Percentiles rank a stretch among this genome's conserved stretches.
These are phyloP conservation scores for Ceriagrion tenellum DNA, from an alignment of 2,888 invertebrate species.

Conservation along the genomic window DNA sequence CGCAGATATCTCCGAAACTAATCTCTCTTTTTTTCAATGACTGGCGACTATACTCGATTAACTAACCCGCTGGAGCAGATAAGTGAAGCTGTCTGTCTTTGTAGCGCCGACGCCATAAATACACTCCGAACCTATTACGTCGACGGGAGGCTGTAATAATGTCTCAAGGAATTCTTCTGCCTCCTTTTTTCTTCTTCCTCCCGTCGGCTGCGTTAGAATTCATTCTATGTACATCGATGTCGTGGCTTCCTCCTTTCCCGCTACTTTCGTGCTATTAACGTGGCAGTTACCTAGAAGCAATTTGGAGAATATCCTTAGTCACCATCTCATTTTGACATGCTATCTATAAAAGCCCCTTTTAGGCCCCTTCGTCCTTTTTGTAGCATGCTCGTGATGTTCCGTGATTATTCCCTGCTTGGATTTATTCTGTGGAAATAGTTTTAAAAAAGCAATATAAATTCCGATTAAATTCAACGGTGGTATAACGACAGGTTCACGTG, in stretches of 20 bases:
- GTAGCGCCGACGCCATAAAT: constrained; percentile 14
- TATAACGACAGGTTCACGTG: too few relatives aligned
- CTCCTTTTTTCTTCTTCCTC: not conserved
- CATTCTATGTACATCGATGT: not conserved
- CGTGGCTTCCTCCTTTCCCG: not conserved
- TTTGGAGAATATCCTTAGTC: not conserved
- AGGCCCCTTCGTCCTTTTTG: not conserved
- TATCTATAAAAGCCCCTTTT: not conserved
- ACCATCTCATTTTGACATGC: not conserved
- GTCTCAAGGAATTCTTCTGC: not conserved
- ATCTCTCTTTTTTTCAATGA: not conserved
- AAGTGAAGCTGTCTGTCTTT: not conserved
- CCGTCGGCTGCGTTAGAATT: not conserved
- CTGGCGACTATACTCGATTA: constrained; percentile 18
- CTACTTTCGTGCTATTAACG: not conserved
- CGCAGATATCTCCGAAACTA: constrained; percentile 12
- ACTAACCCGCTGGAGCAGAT: constrained; percentile 27
- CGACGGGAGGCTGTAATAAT: not conserved
- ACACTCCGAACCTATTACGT: not conserved
- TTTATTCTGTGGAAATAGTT: not conserved
- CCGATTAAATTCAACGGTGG: not conserved
- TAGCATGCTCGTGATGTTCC: not conserved
- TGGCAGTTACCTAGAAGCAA: not conserved
- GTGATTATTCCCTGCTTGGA: not conserved
- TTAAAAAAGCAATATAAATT: not conserved